Base-by-base conservation (phyloP, 2,888 invertebrate genomes). In the Dolichopus griseipennis region DNA sequence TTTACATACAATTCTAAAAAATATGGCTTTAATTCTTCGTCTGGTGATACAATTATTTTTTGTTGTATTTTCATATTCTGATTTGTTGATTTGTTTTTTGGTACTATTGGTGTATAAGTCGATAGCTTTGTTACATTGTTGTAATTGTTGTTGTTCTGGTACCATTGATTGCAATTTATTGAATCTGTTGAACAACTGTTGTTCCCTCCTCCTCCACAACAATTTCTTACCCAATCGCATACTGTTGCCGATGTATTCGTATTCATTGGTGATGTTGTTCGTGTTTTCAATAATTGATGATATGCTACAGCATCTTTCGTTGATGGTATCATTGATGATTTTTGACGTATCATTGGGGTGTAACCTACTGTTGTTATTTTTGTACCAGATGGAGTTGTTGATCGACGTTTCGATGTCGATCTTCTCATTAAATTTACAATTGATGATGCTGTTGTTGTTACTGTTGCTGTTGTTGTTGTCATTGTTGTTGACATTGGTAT, bases 1-100 rank as follows among this genome's bases (percentile, higher is more conserved):
- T 75, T 76, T 70, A 77, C 78, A 69, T 77, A 73, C 52, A 81
- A 71, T 2, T 73, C 74, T 65, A 75, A 75, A 74, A 81, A 79
- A 27, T 69, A 34, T 63, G 69, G 70, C 65, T 72, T 72, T 68
- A 69, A 27, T 63, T 66, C 18, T 34, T 66, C 66, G 34, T 41
- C 65, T 66, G 67, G 37, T 68, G 64, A 52, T 61, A 66, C 68
- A 68, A 68, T 62, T 71, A 70, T 65, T 69, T 70, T 69, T 67
- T 71, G 68, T 71, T 69, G 70, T 70, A 70, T 68, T 68, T 70
- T 73, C 67, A 69, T 69, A 68, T 61, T 64, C 62, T 66, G 73
- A 67, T 22, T 65, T 65, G 43, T 41, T 27, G 37, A 37, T 61
- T 21, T 21, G 10, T 12, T 27, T 63, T 27, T 9, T 52, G 52